Conservation (phyloP, 2,797 vertebrate genomes). For the Oreortyx pictus region DNA sequence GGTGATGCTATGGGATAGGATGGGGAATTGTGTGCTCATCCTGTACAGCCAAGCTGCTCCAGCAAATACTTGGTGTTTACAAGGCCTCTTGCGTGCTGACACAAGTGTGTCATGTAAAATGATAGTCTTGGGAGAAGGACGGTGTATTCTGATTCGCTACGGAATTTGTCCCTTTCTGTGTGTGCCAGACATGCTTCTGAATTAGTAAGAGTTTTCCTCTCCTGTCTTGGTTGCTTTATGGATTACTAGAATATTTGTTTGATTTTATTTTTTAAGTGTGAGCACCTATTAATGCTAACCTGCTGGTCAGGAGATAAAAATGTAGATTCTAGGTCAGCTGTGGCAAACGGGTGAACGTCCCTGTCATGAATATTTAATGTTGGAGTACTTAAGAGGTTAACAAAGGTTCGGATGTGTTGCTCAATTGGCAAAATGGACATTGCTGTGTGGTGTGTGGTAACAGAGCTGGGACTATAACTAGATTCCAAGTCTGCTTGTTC, state of each 20-base stretch:
- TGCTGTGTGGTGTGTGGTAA: not conserved
- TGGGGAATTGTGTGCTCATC: not conserved
- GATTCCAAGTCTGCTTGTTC: not conserved
- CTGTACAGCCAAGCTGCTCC: not conserved
- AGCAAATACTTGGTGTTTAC: not conserved
- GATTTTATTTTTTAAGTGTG: not conserved
- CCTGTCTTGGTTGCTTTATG: not conserved
- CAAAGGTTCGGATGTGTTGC: not conserved
- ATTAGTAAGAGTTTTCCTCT: not conserved
- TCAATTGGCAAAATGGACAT: not conserved
- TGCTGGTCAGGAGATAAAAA: not conserved
- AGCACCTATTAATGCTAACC: not conserved
- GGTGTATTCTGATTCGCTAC: not conserved
- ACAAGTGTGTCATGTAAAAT: not conserved
- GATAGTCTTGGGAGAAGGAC: not conserved
- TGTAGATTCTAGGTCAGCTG: not conserved
- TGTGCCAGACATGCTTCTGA: not conserved
- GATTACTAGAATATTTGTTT: not conserved
- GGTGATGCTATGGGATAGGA: accelerated
- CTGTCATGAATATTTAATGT: not conserved
- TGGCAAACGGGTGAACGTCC: not conserved
- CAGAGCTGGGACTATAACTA: not conserved
- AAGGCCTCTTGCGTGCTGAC: not conserved
- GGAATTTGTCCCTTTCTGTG: not conserved
- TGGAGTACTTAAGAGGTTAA: not conserved